Base-by-base conservation (phyloP, 2,888 invertebrate genomes). In the Dolichomitus sp. region DNA sequence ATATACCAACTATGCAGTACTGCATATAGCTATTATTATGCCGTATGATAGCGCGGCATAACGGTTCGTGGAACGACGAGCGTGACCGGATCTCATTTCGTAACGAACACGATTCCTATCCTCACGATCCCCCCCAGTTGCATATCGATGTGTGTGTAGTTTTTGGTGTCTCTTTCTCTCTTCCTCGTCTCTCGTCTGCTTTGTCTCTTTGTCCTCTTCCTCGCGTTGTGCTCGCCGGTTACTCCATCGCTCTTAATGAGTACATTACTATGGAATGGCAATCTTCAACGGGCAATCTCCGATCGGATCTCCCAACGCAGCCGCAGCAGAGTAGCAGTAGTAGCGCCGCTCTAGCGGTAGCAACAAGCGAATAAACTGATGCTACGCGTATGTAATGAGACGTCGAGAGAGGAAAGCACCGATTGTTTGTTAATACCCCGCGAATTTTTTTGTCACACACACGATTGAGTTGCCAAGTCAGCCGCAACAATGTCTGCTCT, bases 71-170 rank as follows among this genome's bases (percentile, higher is more conserved):
- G 30, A 80, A 70, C 80, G 63, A 70, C 69, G 70, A 69, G 69
- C 75, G 63, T 75, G 75, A 75, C 80, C 75, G 80, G 80, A 80
- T 80, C 75, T 80, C 65, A 80, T 80, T 80, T 80, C 65, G 80
- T 70, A 75, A 80, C 80, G 50, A 69, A 66, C 74, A 80, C 74
- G 80, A 80, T 80, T 70, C 61, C 74, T 69, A 63, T 80, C 69
- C 37, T 75, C 74, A 54, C 74, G 68, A 61, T 42, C 42, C 66
- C 63, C 33, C 14, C 19, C 68, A 57, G 78, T 61, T 42, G 57
- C 33, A 80, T 66, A 80, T 61, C 61, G 69, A 76, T 50, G 52
- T 68, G 27, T 12, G 33, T 33, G 33, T 33, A 9, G 0, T 33
- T 52, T 42, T 37, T 30, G 23, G 37, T 66, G 59, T 59, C 17